Evolutionary conservation across 2,888 invertebrate genomes (phyloP), one percentile per base, ranked within the genome.

Genomic region (Andricus curvator): DNA sequence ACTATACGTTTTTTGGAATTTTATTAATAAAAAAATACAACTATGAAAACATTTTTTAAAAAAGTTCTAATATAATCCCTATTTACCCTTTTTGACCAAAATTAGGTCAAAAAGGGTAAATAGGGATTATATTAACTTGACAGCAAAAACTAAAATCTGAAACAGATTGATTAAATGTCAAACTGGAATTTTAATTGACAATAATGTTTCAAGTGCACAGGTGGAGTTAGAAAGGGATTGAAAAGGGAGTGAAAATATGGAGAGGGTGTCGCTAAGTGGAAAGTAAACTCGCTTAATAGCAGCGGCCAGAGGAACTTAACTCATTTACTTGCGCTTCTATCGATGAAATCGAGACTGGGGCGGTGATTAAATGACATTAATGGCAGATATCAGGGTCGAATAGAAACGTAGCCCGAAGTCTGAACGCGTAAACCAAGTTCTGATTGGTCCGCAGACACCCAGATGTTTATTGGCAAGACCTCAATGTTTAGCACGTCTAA

Each of bases 241-340:
- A 48, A 48, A 48, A 51, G 56, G 41, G 41, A 41, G 41, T 41
- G 41, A 41, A 68, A 48, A 68, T 44, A 68, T 48, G 22, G 51
- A 74, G 51, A 33, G 51, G 33, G 33, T 56, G 33, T 56, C 70
- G 33, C 70, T 56, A 56, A 74, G 51, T 74, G 56, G 33, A 74
- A 56, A 74, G 51, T 74, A 74, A 74, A 51, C 51, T 74, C n/a
- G 51, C 51, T 33, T 33, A 20, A 29, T 51, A 51, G 56, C 51
- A 74, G 29, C 11, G 70, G 4, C 51, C 33, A 20, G 48, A 3
- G 70, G 70, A 13, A 74, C n/a, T 51, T 74, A 33, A 74, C 51
- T 56, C 51, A 74, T 74, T 74, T 74, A 33, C 70, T 51, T 20
- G 51, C n/a, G 70, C 70, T 74, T 74, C 51, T 74, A n/a, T 51